These are phyloP conservation scores for Strix aluco DNA, from an alignment of 2,113 vertebrate species.

Conservation along the genomic window DNA sequence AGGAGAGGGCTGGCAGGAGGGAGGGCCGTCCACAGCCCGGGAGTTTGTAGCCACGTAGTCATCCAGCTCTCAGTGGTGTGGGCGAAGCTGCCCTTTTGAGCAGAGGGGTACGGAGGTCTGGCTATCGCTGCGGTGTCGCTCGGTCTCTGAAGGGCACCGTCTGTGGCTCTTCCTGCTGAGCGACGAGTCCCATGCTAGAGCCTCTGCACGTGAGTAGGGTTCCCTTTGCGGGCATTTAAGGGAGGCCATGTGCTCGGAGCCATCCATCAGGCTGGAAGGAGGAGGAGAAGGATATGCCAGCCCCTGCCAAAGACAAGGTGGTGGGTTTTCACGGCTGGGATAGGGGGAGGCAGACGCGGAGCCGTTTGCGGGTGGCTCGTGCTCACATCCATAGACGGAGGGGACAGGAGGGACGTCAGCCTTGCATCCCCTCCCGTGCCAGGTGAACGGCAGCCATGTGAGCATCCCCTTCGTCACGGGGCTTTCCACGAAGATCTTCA, in stretches of 20 bases:
- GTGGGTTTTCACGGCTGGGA: background rate
- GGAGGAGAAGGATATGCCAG: background rate
- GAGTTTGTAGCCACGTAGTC: rapidly evolving
- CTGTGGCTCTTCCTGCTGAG: background rate
- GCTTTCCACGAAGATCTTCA: constrained; percentile 91
- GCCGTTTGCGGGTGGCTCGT: rapidly evolving
- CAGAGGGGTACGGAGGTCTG: rapidly evolving
- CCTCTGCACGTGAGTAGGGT: rapidly evolving
- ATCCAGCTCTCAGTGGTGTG: rapidly evolving
- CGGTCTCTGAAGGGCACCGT: rapidly evolving
- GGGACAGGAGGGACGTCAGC: rapidly evolving
- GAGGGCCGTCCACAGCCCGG: rapidly evolving
- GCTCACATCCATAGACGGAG: rapidly evolving
- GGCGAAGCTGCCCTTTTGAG: background rate
- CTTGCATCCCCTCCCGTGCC: rapidly evolving
- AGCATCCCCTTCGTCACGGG: constrained; percentile 93
- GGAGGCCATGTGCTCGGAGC: rapidly evolving
- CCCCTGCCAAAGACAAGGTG: background rate
- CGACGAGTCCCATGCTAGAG: background rate
- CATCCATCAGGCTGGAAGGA: rapidly evolving
- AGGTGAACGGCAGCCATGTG: constrained; percentile 95
- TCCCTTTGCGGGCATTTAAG: background rate
- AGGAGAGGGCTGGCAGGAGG: background rate
- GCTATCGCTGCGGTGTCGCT: rapidly evolving
- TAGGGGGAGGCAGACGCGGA: rapidly evolving